Evolutionary conservation across 2,113 vertebrate genomes (phyloP), one percentile per base, ranked within the genome.

Genomic region (Sprattus sprattus): DNA sequence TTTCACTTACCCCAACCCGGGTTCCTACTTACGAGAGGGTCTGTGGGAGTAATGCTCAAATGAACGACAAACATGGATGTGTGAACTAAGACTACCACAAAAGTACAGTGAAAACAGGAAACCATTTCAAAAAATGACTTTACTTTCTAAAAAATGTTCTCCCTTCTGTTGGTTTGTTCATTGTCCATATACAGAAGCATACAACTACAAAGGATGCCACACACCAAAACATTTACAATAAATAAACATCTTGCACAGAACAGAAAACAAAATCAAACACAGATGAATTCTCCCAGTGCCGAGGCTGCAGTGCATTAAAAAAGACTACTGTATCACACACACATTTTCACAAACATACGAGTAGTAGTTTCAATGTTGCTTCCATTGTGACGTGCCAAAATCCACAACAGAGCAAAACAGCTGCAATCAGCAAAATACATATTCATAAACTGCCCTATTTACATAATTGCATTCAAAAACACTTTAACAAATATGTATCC

Each of bases 221-320:
- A 39, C 67, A 75, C 28, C 11, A 75, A 32, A 39, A 39, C 67
- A 75, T 13, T 32, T 39, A 39, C 67, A 75, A 75, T 75, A 75
- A 75, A 75, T 75, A 32, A 4, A 75, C 39, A 32, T 32, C 28
- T 13, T 39, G 28, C 67, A 75, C 28, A 75, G 15, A 75, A 32
- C 67, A 15, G 67, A 75, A 75, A n/a, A 67, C 9, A 25, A n/a
- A 7, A 25, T 10, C 9, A 16, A 16, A 32, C 28, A 32, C 67
- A 39, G 15, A 75, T 39, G 32, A 75, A 39, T 75, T 75, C 9
- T 75, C 25, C 67, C 67, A 39, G 28, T 16, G 13, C 67, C 39
- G 67, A 75, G 28, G 67, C 32, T 75, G 67, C 67, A 75, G 67
- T 75, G 67, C 67, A 75, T 75, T 71, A 11, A 75, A 39, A 39